Conservation (phyloP, 1,140 invertebrate genomes). For the Philopotamus ludificatus region DNA sequence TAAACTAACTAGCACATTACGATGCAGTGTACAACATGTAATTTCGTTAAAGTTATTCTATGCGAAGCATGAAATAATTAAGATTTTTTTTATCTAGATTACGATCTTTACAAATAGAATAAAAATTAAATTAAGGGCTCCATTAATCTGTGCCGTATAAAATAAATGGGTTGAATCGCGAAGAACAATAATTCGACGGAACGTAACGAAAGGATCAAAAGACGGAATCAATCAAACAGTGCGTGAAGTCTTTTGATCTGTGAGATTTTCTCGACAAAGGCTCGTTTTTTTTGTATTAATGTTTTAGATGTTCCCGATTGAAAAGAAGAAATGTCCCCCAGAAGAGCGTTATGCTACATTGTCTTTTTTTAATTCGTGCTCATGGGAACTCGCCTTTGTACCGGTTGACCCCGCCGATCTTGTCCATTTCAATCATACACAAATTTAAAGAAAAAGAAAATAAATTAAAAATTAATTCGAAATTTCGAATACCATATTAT, state of each 20-base stretch:
- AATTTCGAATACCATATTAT: too few species aligned
- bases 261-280: background rate
- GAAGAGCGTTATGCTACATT: too few species aligned
- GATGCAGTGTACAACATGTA: too few species aligned
- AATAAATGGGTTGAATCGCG: background rate
- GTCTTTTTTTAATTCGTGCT: too few species aligned
- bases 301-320: background rate
- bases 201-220: constrained; percentile 4
- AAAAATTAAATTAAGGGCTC: too few species aligned
- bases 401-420: background rate
- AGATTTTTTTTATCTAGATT: too few species aligned
- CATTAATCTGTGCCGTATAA: too few species aligned
- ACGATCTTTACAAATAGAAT: too few species aligned
- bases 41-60: too few species aligned
- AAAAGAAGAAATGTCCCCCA: background rate
- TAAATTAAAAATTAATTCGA: background rate
- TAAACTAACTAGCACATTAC: too few species aligned
- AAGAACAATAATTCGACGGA: background rate
- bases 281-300: background rate
- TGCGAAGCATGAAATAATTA: too few species aligned
- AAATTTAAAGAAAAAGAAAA: background rate
- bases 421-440: background rate
- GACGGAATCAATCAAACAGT: constrained; percentile 23
- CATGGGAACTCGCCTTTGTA: background rate
- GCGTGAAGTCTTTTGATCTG: constrained; percentile 28